A percentile compares a stretch with the other conserved stretches of the same genome.
Evolutionary conservation across 2,113 vertebrate species (phyloP).

Genomic region (Tetrax tetrax): DNA sequence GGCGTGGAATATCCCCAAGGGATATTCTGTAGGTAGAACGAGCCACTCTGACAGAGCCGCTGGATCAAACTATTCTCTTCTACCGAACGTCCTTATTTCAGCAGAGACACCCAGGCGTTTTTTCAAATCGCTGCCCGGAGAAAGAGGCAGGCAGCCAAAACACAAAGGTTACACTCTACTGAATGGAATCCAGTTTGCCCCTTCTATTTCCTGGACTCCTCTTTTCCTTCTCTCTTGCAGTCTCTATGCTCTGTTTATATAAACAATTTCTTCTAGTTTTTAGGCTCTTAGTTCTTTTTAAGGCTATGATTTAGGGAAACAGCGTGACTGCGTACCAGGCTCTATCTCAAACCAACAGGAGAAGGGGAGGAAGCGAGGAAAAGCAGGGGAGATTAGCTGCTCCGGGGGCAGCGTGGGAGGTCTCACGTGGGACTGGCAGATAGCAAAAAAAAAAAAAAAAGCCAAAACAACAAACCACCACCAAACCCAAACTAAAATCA

Average conservation of each 20-base stretch:
- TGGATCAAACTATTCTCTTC: not conserved
- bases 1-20: not conserved
- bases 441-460: not conserved
- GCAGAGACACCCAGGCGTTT: not conserved
- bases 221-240: not conserved
- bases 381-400: not conserved
- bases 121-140: not conserved
- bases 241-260: not conserved
- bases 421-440: not conserved
- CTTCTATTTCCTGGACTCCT: not conserved
- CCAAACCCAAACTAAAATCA: not conserved
- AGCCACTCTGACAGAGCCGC: not conserved
- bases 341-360: not conserved
- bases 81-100: not conserved
- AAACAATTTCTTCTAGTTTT: not conserved
- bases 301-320: not conserved
- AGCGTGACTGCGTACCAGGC: not conserved
- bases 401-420: not conserved
- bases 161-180: not conserved
- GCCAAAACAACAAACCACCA: too few relatives aligned
- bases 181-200: not conserved
- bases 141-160: conserved; percentile 1
- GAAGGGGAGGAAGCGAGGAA: not conserved
- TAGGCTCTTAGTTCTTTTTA: not conserved
- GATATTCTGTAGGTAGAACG: not conserved